Percentiles rank a stretch among this genome's conserved stretches.
Evolutionary conservation across 2,113 vertebrate species (phyloP).

Genomic region (Toxotes jaculatrix): DNA sequence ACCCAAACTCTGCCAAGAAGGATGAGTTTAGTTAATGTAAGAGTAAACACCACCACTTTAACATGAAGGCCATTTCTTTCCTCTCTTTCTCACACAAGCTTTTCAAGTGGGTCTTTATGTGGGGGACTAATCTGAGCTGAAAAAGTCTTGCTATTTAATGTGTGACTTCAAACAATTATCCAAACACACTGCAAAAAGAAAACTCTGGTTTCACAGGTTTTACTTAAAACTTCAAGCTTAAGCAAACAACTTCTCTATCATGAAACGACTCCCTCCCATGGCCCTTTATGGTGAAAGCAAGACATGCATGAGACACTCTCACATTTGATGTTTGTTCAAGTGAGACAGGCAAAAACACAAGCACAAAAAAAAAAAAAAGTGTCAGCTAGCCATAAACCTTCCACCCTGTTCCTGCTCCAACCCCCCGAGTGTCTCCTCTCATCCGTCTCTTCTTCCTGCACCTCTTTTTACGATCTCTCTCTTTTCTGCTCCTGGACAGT

Average conservation of each 20-base stretch:
- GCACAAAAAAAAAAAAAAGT: slow-evolving; percentile 47
- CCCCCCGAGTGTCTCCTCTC: slow-evolving; percentile 67
- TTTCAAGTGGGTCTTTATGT: slow-evolving; percentile 43
- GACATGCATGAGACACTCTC: slow-evolving; percentile 23
- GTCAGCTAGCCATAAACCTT: slow-evolving; percentile 70
- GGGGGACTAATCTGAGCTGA: slow-evolving; percentile 8
- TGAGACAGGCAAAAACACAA: slow-evolving; percentile 56
- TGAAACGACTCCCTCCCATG: not conserved
- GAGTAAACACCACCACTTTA: slow-evolving; percentile 69
- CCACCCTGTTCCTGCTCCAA: slow-evolving; percentile 67
- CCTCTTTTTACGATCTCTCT: slow-evolving; percentile 79
- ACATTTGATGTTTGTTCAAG: slow-evolving; percentile 65
- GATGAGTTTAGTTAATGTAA: slow-evolving; percentile 80
- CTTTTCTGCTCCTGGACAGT: slow-evolving; percentile 78
- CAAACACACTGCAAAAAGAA: slow-evolving; percentile 27
- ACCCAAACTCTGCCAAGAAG: slow-evolving; percentile 78
- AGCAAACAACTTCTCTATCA: not conserved
- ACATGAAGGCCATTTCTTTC: slow-evolving; percentile 58
- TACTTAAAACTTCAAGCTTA: slow-evolving; percentile 6
- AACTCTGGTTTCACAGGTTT: not conserved
- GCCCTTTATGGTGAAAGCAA: slow-evolving; percentile 23
- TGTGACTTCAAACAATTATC: not conserved
- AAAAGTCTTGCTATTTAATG: not conserved
- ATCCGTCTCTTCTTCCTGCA: slow-evolving; percentile 76
- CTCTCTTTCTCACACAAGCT: slow-evolving; percentile 30